These are phyloP conservation scores for Atta colombica DNA, from an alignment of 1,140 invertebrate species.

Conservation along the genomic window DNA sequence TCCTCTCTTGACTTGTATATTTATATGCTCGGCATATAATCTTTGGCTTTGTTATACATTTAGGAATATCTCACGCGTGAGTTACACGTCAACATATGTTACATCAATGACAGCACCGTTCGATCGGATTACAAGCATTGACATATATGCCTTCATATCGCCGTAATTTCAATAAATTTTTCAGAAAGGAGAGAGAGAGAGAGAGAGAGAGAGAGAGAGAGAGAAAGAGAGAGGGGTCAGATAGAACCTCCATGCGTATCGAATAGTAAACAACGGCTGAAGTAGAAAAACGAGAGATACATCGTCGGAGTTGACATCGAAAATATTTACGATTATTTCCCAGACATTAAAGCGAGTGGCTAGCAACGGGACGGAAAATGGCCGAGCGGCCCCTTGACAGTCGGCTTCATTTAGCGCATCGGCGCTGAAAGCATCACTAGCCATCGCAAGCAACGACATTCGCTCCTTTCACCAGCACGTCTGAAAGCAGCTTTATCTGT, in stretches of 20 bases:
- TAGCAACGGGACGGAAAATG: constrained; percentile 14
- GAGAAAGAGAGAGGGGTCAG: background rate
- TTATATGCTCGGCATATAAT: background rate
- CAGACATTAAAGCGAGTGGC: constrained; percentile 66
- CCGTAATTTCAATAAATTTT: constrained; percentile 71
- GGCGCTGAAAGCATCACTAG: constrained; percentile 47
- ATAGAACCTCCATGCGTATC: background rate
- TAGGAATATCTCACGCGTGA: background rate
- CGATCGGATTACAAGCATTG: constrained; percentile 68
- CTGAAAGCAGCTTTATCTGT: constrained; percentile 78
- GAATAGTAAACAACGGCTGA: background rate
- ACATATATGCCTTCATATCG: background rate
- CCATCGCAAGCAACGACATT: constrained; percentile 49
- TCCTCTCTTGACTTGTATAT: background rate
- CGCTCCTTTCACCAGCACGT: constrained; percentile 50
- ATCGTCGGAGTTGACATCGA: constrained; percentile 50
- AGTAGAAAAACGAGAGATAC: background rate
- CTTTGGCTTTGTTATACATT: background rate
- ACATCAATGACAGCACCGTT: constrained; percentile 29
- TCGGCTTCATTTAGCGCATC: constrained; percentile 61
- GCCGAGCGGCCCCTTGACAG: constrained; percentile 37
- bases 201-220: no score
- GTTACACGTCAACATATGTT: constrained; percentile 13
- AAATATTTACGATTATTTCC: constrained; percentile 75
- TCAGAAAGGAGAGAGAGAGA: constrained; percentile 5